phyloP scores from a whole-genome alignment of 1,140 invertebrate genomes.

The Neotoxoptera formosana region DNA sequence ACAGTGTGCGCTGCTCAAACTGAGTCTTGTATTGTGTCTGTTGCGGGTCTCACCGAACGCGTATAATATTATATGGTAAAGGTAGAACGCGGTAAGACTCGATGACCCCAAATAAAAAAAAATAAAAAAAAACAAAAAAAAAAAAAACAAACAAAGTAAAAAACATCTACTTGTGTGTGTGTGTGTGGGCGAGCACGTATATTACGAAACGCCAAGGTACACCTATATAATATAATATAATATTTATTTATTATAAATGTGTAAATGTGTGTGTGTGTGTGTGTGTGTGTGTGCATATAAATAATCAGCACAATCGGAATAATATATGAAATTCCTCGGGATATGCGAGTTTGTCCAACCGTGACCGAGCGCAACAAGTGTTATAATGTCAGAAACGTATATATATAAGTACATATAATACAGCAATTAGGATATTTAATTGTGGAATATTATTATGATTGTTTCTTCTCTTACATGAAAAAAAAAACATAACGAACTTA shows the following conservation, averaged over 20 bases:
- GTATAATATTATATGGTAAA: neutral
- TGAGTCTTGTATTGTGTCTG: slow-evolving; percentile 7
- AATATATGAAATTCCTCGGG: neutral
- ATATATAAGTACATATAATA: no score
- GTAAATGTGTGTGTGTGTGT: neutral
- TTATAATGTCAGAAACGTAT: neutral
- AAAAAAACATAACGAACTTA: neutral
- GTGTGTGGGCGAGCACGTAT: neutral
- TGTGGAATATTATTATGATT: slow-evolving; percentile 15
- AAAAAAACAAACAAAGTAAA: slow-evolving; percentile 36
- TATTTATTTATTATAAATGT: neutral
- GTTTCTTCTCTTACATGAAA: neutral
- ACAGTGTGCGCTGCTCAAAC: slow-evolving; percentile 1
- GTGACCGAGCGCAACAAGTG: neutral
- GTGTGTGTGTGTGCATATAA: neutral
- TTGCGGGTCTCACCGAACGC: neutral
- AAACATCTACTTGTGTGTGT: neutral
- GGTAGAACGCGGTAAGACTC: neutral
- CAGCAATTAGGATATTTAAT: neutral
- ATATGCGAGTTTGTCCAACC: neutral
- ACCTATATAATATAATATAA: neutral
- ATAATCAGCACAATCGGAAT: neutral
- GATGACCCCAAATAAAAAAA: slow-evolving; percentile 42
- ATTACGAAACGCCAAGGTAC: slow-evolving; percentile 12
- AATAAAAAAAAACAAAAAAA: slow-evolving; percentile 27